Evolutionary conservation across 2,113 vertebrate species (phyloP).

Genomic region (Todiramphus chloris): DNA sequence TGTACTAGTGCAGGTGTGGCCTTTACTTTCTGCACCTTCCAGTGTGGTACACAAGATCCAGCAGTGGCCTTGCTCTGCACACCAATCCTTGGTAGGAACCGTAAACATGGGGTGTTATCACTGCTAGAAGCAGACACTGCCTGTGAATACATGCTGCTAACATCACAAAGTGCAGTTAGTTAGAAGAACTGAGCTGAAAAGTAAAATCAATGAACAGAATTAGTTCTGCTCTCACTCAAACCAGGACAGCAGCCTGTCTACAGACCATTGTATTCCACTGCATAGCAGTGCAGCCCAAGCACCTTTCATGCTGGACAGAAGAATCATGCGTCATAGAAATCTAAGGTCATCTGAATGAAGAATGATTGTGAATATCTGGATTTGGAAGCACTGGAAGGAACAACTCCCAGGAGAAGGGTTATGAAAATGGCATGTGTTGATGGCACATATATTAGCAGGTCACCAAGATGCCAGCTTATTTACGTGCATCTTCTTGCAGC

Average conservation of each 20-base stretch:
- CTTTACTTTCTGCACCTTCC: too few species aligned
- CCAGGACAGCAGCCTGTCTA: neutral
- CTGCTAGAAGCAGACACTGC: too few species aligned
- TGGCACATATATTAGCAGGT: neutral
- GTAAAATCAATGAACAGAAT: too few species aligned
- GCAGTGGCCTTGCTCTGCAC: too few species aligned
- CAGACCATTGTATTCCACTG: neutral
- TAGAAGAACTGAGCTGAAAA: too few species aligned
- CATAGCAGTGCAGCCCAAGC: neutral
- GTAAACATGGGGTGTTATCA: too few species aligned
- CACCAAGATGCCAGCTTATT: neutral
- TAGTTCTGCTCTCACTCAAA: too few species aligned
- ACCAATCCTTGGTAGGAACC: too few species aligned
- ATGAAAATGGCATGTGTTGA: neutral
- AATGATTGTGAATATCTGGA: neutral
- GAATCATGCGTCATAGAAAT: neutral
- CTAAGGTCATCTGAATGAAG: neutral
- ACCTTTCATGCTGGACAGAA: neutral
- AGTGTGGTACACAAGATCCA: too few species aligned
- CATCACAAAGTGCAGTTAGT: too few species aligned
- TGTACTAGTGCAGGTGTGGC: too few species aligned
- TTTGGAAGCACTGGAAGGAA: neutral
- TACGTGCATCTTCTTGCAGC: neutral
- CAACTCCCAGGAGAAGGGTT: neutral
- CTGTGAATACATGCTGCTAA: too few species aligned